These are phyloP conservation scores for Philypnodon macrostomus DNA, from an alignment of 2,797 vertebrate genomes.

Conservation along the genomic window DNA sequence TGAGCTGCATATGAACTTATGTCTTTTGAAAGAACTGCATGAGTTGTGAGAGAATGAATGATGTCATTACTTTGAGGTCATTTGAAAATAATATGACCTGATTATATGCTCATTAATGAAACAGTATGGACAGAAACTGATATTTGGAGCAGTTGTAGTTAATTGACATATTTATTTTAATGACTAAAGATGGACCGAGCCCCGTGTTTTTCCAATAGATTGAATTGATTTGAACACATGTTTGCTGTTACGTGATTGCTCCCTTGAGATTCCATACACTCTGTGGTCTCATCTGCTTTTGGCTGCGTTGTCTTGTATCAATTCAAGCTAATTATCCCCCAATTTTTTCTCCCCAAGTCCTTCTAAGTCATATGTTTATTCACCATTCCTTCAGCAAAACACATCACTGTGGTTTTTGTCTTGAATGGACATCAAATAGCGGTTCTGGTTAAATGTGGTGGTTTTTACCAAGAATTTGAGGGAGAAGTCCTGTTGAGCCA, in stretches of 20 bases:
- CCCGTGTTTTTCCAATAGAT: slow-evolving; percentile 27
- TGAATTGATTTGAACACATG: slow-evolving; percentile 60
- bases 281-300: slow-evolving; percentile 26
- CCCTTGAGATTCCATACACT: slow-evolving; percentile 19
- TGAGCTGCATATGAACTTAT: no score
- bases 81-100: no score
- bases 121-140: no score
- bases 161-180: slow-evolving; percentile 45
- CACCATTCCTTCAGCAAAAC: slow-evolving; percentile 34
- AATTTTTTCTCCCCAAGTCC: slow-evolving; percentile 32
- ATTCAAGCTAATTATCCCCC: slow-evolving; percentile 53
- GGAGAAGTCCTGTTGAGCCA: slow-evolving; percentile 27
- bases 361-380: slow-evolving; percentile 58
- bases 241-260: slow-evolving; percentile 54
- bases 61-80: no score
- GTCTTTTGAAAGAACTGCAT: no score
- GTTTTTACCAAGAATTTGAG: slow-evolving; percentile 33
- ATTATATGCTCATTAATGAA: no score
- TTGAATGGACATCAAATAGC: slow-evolving; percentile 40
- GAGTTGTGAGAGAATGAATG: no score
- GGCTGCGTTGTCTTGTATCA: slow-evolving; percentile 49
- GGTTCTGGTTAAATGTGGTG: slow-evolving; percentile 32
- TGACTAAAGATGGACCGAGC: slow-evolving; percentile 22
- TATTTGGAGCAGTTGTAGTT: no score
- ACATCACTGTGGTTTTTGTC: slow-evolving; percentile 30